Base-by-base conservation (phyloP, 2,888 invertebrate genomes). In the Glyphotaelius pellucidus region DNA sequence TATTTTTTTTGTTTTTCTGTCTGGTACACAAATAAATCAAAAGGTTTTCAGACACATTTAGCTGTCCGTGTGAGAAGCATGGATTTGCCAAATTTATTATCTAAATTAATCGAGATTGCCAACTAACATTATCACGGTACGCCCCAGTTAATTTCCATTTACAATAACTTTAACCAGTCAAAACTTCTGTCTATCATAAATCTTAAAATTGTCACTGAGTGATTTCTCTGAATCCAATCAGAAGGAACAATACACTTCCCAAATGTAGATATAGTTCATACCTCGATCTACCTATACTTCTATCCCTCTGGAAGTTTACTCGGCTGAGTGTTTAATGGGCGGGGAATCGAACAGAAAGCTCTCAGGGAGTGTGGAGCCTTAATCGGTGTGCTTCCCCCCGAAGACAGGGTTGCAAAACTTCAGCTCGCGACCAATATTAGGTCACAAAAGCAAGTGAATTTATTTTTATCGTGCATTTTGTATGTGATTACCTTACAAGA, bases 161-260 rank as follows among this genome's bases (percentile, higher is more conserved):
- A 25, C 67, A 67, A 67, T 67, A 67, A 67, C 67, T 25, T 25
- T n/a, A n/a, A 67, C 9, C 0, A 67, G 67, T 25, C 25, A n/a
- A 67, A 67, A 67, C 19, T 67, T 67, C 19, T 19, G 67, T n/a
- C 25, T n/a, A 25, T 1, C 9, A 67, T 67, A 67, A 67, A 67
- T 67, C 67, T 67, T 67, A 67, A 67, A 67, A 67, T 67, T 67
- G 67, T 67, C 67, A 67, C 67, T n/a, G 67, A n/a, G 67, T 67
- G 67, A 67, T 67, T 67, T 67, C 67, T 9, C 25, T 25, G 67
- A 67, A 67, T 67, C 67, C 67, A 67, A 67, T 67, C 67, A 67
- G 25, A 7, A 67, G 67, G 25, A 67, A 67, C 67, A 67, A 67
- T 67, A 67, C 25, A 67, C 67, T 67, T 67, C 25, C 67, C 25